A percentile compares a stretch with the other conserved stretches of the same genome.
Evolutionary conservation across 2,797 vertebrate species (phyloP).

Genomic region (Rhadinocentrus ornatus): DNA sequence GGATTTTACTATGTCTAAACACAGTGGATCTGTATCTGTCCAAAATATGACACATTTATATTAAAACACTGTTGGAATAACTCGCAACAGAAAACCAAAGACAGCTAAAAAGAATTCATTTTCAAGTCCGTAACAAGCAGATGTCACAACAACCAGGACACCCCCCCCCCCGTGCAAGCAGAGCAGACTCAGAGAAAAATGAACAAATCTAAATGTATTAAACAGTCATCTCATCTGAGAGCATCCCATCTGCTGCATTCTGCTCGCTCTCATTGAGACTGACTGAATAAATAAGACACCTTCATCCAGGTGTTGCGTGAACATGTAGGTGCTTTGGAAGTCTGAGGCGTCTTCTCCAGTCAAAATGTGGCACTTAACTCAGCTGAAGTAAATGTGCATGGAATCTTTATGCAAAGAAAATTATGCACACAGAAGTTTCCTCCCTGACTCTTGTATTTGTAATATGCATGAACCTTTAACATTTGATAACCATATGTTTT

Average conservation of each 20-base stretch:
- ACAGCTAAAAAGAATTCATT: not conserved
- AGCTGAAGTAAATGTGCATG: not conserved
- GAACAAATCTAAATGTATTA: conserved; percentile 29
- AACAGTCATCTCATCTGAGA: conserved; percentile 41
- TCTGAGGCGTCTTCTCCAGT: not conserved
- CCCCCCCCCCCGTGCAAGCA: not conserved
- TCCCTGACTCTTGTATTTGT: not conserved
- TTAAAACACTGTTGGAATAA: not conserved
- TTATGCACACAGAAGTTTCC: not conserved
- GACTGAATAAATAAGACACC: conserved; percentile 52
- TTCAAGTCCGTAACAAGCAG: not conserved
- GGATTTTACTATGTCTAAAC: not conserved
- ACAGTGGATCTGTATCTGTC: not conserved
- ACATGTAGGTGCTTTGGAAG: not conserved
- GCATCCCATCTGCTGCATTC: conserved; percentile 29
- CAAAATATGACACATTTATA: not conserved
- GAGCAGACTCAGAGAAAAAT: not conserved
- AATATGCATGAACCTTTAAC: too few relatives aligned
- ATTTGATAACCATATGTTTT: too few relatives aligned
- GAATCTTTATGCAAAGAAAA: too few relatives aligned
- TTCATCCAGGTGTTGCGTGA: conserved; percentile 10
- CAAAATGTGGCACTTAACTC: not conserved
- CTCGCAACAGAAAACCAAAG: not conserved
- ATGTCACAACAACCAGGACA: not conserved
- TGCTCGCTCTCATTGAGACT: conserved; percentile 15